A percentile compares a stretch with the other conserved stretches of the same genome.
Conservation (phyloP, 1,140 invertebrate genomes). For the Listronotus oregonensis region DNA sequence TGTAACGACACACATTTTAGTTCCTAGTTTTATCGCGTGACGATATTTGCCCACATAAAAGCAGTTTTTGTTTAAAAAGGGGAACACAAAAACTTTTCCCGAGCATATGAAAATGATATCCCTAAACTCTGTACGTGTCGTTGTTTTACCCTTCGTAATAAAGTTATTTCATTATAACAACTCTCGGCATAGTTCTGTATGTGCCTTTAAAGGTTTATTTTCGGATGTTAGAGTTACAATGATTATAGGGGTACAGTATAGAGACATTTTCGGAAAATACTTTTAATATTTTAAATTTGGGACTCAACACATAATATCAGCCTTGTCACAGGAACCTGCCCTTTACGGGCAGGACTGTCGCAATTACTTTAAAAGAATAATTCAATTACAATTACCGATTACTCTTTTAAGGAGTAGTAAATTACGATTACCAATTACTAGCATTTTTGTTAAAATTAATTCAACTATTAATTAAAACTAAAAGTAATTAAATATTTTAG, state of each 20-base stretch:
- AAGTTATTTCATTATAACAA: constrained; percentile 35
- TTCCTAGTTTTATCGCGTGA: constrained; percentile 25
- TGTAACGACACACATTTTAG: constrained; percentile 21
- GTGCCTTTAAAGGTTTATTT: constrained; percentile 24
- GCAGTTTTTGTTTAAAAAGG: constrained; percentile 8
- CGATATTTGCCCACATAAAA: constrained; percentile 18
- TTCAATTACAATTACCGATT: too few species aligned
- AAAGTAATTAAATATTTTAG: too few species aligned
- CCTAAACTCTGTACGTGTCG: constrained; percentile 15
- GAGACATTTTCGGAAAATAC: constrained; percentile 4
- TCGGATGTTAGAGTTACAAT: constrained; percentile 4
- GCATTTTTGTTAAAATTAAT: too few species aligned
- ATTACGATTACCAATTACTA: too few species aligned
- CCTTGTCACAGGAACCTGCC: too few species aligned
- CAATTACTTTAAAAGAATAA: too few species aligned
- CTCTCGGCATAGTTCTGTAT: constrained; percentile 32
- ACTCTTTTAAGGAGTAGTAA: too few species aligned
- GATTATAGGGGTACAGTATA: constrained; percentile 17
- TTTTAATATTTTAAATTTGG: neutral
- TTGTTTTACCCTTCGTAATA: constrained; percentile 25
- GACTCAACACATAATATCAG: too few species aligned
- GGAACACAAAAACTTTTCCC: constrained; percentile 15
- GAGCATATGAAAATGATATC: constrained; percentile 6
- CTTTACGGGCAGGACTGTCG: too few species aligned
- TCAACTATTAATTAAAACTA: too few species aligned